phyloP scores from a whole-genome alignment of 2,888 invertebrate genomes.

The Criorhina ranunculi region DNA sequence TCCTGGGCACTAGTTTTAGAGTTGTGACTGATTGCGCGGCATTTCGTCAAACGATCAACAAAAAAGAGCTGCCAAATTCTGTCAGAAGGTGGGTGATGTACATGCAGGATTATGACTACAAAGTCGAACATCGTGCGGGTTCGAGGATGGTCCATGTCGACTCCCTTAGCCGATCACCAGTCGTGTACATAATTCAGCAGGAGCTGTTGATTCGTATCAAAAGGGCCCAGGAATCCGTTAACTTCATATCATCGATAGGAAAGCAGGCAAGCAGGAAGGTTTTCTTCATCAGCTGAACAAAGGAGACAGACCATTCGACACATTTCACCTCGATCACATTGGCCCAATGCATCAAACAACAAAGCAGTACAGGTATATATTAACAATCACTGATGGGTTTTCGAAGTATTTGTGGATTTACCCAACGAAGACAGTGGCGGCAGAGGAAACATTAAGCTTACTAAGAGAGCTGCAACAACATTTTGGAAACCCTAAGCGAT shows the following conservation, averaged over 20 bases:
- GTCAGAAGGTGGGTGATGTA: neutral
- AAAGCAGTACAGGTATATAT: conserved; percentile 13
- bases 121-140: no score
- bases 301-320: conserved; percentile 14
- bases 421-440: conserved; percentile 17
- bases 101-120: no score
- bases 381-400: conserved; percentile 13
- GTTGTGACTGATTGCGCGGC: no score
- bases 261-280: conserved; percentile 1
- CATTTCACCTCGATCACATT: conserved; percentile 14
- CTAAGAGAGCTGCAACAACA: neutral
- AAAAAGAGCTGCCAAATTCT: no score
- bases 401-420: conserved; percentile 12
- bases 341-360: conserved; percentile 18
- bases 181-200: no score
- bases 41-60: no score
- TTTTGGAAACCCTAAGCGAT: neutral
- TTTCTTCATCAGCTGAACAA: no score
- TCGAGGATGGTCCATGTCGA: no score
- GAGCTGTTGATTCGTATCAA: no score
- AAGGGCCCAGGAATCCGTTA: no score
- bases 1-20: no score
- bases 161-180: no score
- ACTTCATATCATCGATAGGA: conserved; percentile 3
- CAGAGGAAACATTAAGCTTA: neutral